Base-by-base conservation (phyloP, 2,113 vertebrate genomes). In the Thunnus maccoyii region DNA sequence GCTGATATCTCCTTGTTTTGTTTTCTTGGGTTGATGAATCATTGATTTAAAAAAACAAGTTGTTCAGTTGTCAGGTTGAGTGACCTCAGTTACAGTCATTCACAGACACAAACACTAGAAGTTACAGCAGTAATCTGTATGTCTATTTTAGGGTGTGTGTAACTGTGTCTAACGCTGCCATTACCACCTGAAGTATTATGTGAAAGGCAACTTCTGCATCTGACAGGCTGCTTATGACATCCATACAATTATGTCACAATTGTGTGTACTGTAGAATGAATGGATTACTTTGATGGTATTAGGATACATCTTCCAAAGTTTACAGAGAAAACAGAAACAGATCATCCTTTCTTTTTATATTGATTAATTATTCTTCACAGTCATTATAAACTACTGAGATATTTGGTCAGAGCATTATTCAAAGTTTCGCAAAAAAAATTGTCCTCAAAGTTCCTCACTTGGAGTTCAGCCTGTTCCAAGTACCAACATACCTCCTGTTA, bases 1-100 rank as follows among this genome's bases (percentile, higher is more conserved):
- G 1, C 63, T 74, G 71, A 44, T 50, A 13, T 66, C 16, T 63
- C 8, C 5, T 15, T 12, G 20, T 54, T 36, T 82, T 7, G 30
- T 1, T 36, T 57, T 36, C 41, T 57, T 17, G 4, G 36, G 51
- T 84, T 82, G 61, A 84, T 80, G 65, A 73, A 65, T 88, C 25
- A 85, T 48, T 52, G 3, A 86, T 78, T 67, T 18, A 27, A 51
- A 55, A 48, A 27, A 12, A 7, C 1, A 7, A 48, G n/a, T 5
- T 65, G 18, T 18, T 61, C 12, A 27, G 17, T 22, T 22, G 17
- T 52, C 47, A 25, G 16, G 44, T 54, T 52, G 54, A 62, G 47
- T 67, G 1, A 63, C n/a, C n/a, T 20, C 20, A 76, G 16, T 5
- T 25, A 22, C 27, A 25, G 61, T 30, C 32, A 57, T 52, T 58